Percentiles rank a stretch among this genome's conserved stretches.
These are phyloP conservation scores for Aphelocoma californica DNA, from an alignment of 2,797 vertebrate species.

Conservation along the genomic window DNA sequence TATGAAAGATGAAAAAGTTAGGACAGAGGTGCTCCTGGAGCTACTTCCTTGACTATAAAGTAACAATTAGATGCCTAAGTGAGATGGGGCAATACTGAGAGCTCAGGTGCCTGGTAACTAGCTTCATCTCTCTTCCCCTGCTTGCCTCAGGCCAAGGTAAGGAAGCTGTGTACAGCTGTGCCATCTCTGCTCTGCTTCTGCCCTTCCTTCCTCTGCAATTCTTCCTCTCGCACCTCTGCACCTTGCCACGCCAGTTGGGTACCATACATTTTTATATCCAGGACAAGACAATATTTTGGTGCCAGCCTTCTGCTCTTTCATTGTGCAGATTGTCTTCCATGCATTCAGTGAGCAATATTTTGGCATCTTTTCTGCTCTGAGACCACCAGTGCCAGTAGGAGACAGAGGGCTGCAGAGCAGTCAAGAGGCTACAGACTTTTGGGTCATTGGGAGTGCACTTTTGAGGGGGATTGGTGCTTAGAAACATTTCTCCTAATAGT, in stretches of 20 bases:
- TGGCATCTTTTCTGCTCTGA: not conserved
- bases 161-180: not conserved
- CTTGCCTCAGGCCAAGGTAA: not conserved
- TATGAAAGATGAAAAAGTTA: not conserved
- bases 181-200: not conserved
- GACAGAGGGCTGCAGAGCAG: not conserved
- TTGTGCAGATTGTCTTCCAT: not conserved
- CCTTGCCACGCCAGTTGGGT: rapidly evolving
- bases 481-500: not conserved
- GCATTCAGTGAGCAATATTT: not conserved
- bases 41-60: not conserved
- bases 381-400: not conserved
- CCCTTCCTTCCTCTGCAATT: not conserved
- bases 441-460: rapidly evolving
- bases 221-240: not conserved
- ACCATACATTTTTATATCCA: not conserved
- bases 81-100: not conserved
- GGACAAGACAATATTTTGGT: not conserved
- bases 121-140: not conserved
- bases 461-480: not conserved
- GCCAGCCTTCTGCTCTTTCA: not conserved
- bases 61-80: not conserved
- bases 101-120: not conserved
- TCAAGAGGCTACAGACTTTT: not conserved
- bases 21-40: not conserved